Percentiles rank a stretch among this genome's conserved stretches.
phyloP scores from a whole-genome alignment of 2,113 vertebrate genomes.

The Sciurus niger region DNA sequence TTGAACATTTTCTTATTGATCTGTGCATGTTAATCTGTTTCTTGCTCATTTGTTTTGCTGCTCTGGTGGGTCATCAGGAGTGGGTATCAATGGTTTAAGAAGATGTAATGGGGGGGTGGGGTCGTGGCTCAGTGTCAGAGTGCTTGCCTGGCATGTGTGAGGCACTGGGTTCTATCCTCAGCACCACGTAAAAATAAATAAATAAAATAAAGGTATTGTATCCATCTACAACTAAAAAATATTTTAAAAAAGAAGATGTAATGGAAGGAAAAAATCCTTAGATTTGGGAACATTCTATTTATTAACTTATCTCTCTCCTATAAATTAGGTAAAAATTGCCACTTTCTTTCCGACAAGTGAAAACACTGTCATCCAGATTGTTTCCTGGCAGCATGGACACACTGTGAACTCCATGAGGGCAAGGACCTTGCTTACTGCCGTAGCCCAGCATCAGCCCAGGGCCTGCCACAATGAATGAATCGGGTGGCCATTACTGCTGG shows the following conservation, averaged over 20 bases:
- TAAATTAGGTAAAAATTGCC: neutral
- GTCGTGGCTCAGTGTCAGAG: no score
- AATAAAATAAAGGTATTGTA: no score
- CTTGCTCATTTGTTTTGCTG: neutral
- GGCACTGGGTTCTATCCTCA: no score
- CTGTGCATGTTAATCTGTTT: neutral
- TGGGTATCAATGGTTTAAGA: neutral
- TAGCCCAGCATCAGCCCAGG: neutral
- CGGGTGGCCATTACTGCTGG: neutral
- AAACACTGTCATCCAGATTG: neutral
- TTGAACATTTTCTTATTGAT: neutral
- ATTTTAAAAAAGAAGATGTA: neutral
- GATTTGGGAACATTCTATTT: neutral
- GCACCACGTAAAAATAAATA: no score
- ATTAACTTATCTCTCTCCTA: neutral
- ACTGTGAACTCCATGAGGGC: neutral
- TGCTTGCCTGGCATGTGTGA: no score
- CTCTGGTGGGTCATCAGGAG: neutral
- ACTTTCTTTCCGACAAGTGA: slow-evolving; percentile 32
- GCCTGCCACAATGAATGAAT: neutral
- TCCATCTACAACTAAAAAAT: no score
- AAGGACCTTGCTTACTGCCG: no score
- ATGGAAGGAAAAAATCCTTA: neutral
- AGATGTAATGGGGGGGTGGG: neutral
- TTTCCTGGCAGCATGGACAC: neutral